Evolutionary conservation across 2,797 vertebrate genomes (phyloP).

Genomic region (Heterohyrax brucei): DNA sequence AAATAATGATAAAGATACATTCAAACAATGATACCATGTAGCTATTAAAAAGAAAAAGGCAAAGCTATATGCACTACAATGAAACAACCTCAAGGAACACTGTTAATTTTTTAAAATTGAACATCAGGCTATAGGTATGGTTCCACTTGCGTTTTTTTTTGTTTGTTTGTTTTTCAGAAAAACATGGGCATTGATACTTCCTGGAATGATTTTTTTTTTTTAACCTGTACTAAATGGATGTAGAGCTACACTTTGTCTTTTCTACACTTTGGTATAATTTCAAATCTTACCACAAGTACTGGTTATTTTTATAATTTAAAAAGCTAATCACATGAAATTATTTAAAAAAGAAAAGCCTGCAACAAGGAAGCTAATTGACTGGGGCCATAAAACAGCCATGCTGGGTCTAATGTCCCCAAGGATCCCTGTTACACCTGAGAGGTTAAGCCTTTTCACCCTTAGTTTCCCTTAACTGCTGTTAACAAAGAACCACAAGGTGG

Average conservation of each 20-base stretch:
- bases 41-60: not conserved
- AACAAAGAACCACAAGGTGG: too few species aligned
- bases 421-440: not conserved
- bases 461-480: too few species aligned
- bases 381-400: not conserved
- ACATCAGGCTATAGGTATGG: not conserved
- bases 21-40: not conserved
- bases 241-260: not conserved
- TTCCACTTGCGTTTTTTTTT: not conserved
- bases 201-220: not conserved
- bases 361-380: not conserved
- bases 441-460: not conserved
- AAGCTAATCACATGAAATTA: not conserved
- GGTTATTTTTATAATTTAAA: slow-evolving; percentile 7
- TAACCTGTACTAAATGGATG: not conserved
- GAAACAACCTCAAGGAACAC: not conserved
- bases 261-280: not conserved
- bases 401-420: not conserved
- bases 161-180: too few species aligned
- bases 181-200: not conserved
- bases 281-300: not conserved
- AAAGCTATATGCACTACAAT: not conserved
- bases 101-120: not conserved
- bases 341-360: not conserved
- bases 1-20: not conserved